Percentiles rank a stretch among this genome's conserved stretches.
Conservation (phyloP, 2,888 invertebrate species). For the Elmis aenea region DNA sequence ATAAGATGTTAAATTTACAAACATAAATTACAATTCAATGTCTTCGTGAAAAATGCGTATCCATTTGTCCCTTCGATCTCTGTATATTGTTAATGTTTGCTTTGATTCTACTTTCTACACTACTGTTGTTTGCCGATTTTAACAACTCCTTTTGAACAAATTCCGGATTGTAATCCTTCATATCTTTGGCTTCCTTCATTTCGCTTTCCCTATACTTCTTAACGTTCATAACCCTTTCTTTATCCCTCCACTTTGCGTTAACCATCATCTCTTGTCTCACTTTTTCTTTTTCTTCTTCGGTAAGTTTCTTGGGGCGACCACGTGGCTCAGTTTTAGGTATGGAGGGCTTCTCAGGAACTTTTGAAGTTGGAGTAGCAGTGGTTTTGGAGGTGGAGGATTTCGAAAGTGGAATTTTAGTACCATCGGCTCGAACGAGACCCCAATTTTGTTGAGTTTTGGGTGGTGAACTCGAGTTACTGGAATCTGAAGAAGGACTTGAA, state of each 20-base stretch:
- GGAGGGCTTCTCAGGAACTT: constrained; percentile 14
- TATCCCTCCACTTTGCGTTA: constrained; percentile 69
- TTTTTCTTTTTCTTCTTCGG: constrained; percentile 64
- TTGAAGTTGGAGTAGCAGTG: too few species aligned
- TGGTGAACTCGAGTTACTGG: constrained; percentile 5
- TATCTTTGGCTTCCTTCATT: constrained; percentile 46
- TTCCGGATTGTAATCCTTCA: constrained; percentile 50
- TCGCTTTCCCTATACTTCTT: constrained; percentile 58
- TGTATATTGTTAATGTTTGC: constrained; percentile 89
- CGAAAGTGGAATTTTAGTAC: constrained; percentile 34
- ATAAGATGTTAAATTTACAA: not conserved
- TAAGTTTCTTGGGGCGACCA: constrained; percentile 39
- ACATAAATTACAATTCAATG: constrained; percentile 19
- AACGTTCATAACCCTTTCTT: constrained; percentile 60
- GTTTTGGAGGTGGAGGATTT: constrained; percentile 17
- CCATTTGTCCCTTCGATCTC: constrained; percentile 72
- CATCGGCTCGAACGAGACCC: constrained; percentile 45
- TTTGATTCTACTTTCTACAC: constrained; percentile 78
- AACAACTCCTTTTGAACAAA: constrained; percentile 60
- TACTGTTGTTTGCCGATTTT: constrained; percentile 59
- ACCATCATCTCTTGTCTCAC: constrained; percentile 75
- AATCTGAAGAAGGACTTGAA: constrained; percentile 18
- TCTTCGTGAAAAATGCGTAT: constrained; percentile 68
- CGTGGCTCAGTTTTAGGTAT: constrained; percentile 13
- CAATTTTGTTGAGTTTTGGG: constrained; percentile 33